Base-by-base conservation (phyloP, 92 coral and sea anemone species). In the Palythoa grandis region DNA sequence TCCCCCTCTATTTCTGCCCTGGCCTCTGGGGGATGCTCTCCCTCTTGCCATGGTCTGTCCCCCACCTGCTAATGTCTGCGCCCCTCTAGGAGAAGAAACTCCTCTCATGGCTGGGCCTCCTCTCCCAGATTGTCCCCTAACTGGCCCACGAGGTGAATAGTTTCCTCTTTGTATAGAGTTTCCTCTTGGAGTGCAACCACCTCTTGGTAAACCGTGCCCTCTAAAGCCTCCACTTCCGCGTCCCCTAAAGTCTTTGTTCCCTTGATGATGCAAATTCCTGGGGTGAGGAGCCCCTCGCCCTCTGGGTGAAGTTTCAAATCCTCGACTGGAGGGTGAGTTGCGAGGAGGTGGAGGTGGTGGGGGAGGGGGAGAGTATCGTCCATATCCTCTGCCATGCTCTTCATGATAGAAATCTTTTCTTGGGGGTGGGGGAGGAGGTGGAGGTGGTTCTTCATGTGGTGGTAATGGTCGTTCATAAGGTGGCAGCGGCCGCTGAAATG, bases 301-400 rank as follows among this genome's bases (percentile, higher is more conserved):
- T 47, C 74, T 35, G 23, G 84, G 73, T 43, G 74, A 25, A 67
- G 9, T 39, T 5, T 68, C 74, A 67, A 60, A 43, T 25, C 43
- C 60, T 13, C 74, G 52, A 14, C 40, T n/a, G 61, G 85, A 66
- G 58, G 85, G 73, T 13, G 72, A 25, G 29, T 35, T 54, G 15
- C 83, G 70, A 35, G 83, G 83, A 56, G 69, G 69, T 63, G 69
- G 69, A 7, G 84, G 84, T 22, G 82, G 71, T 17, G 84, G 84
- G 57, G 84, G 84, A 38, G 84, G 84, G 7, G 84, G 84, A 57
- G 84, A 79, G 11, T 20, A 63, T 79, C 60, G 71, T 22, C 84
- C 73, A 79, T 79, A 63, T 12, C 58, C 39, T 60, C 72, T 53
- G 22, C 56, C 72, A 79, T 43, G 39, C 14, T 22, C 23, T 3